Base-by-base conservation (phyloP, 2,797 vertebrate genomes). In the Antrozous pallidus region DNA sequence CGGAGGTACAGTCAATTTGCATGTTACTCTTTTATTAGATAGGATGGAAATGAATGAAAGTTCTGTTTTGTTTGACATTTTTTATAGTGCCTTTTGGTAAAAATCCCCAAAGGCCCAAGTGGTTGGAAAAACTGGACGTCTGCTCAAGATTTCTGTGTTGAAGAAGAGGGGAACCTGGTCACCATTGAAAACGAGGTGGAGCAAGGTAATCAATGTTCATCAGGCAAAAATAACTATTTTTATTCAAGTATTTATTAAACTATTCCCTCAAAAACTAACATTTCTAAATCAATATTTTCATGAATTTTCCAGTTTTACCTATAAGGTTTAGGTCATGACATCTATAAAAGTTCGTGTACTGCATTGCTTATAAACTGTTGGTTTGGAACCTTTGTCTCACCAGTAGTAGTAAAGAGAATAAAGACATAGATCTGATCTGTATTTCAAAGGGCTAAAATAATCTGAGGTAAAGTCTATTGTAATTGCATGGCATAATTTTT, bases 71-170 rank as follows among this genome's bases (percentile, higher is more conserved):
- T 18, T 84, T 81, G 8, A 58, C 38, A 78, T 96, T 85, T 78
- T 51, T 84, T 83, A 88, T 78, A 99, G 99, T 99, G 99, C 97
- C 98, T 99, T 97, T 98, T 99, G 94, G 97, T 99, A 97, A 98
- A 99, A 98, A 98, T 99, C 89, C 98, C 99, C 31, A 98, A 97
- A 93, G 98, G 96, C 91, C 91, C 95, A 33, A 91, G 78, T 24
- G 84, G 93, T 96, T 98, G 92, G 97, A 98, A 88, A 98, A 99
- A 94, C 93, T 99, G 99, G 99, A 98, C 97, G 11, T 98, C 98
- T 28, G 99, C 99, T 95, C 98, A 98, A 89, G 98, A 98, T 71
- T 98, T 99, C 97, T 99, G 99, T 96, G 94, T 95, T 45, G 98
- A 97, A 14, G 98, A 99, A 73, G 97, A 98, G 40, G 99, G 98